phyloP scores from a whole-genome alignment of 1,140 invertebrate genomes.

The Temnothorax curvispinosus region DNA sequence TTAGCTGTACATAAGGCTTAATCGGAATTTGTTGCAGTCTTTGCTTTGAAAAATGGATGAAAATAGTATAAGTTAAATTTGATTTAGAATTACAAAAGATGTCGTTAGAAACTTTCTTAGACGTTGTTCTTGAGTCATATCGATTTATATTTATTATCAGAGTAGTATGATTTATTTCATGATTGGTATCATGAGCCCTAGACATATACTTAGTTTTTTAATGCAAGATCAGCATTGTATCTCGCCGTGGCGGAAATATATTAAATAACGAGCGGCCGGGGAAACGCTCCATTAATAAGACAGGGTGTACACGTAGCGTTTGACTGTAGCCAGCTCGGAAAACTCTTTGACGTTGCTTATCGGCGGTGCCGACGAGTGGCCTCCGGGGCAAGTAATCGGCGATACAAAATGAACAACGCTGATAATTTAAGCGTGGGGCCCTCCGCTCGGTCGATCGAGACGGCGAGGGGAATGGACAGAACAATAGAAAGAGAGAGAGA shows the following conservation, averaged over 20 bases:
- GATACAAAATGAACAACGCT: conserved; percentile 51
- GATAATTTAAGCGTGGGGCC: conserved; percentile 45
- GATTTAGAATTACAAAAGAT: not conserved
- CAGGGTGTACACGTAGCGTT: conserved; percentile 26
- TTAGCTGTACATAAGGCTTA: not conserved
- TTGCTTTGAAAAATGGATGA: not conserved
- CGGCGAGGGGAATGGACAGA: not conserved
- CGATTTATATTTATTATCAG: not conserved
- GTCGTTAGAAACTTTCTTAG: not conserved
- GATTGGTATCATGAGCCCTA: not conserved
- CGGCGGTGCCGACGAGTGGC: not conserved
- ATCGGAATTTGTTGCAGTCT: not conserved
- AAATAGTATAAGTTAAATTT: not conserved
- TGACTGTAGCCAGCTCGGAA: conserved; percentile 18
- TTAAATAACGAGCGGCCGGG: conserved; percentile 13
- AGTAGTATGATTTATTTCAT: not conserved
- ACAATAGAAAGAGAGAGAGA: not conserved
- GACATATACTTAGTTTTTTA: not conserved
- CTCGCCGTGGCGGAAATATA: not conserved
- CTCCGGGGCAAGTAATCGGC: conserved; percentile 51
- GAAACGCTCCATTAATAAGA: conserved; percentile 19
- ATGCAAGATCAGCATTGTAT: not conserved
- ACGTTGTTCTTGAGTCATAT: not conserved
- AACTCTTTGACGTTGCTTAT: conserved; percentile 55
- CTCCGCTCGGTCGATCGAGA: not conserved